phyloP scores from a whole-genome alignment of 1,140 invertebrate genomes.

The Hycleus cichorii region DNA sequence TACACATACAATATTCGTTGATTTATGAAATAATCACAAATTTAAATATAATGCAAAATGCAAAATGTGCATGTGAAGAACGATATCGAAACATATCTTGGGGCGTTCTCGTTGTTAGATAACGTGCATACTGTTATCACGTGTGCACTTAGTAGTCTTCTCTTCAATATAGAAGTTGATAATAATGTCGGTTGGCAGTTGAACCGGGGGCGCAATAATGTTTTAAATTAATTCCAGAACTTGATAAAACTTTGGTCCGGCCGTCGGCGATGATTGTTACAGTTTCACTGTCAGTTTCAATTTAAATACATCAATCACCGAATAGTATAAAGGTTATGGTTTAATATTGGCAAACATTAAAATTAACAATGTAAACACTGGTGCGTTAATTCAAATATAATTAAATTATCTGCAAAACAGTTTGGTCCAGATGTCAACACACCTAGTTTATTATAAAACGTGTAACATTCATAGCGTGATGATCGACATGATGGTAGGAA shows the following conservation, averaged over 20 bases:
- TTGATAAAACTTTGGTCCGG: constrained; percentile 6
- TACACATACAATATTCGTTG: not conserved
- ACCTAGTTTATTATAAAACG: too few species aligned
- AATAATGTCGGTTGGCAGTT: not conserved
- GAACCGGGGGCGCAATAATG: constrained; percentile 1
- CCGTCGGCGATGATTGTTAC: constrained; percentile 8
- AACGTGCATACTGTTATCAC: too few species aligned
- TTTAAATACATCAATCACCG: constrained; percentile 9
- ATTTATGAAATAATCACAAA: too few species aligned
- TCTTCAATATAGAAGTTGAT: not conserved
- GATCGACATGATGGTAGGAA: constrained; percentile 3
- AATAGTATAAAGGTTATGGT: not conserved
- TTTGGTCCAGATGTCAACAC: constrained; percentile 9
- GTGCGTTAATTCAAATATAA: constrained; percentile 7
- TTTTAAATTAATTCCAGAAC: constrained; percentile 7
- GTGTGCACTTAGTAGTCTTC: not conserved
- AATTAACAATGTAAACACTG: not conserved
- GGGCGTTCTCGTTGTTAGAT: too few species aligned
- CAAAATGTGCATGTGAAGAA: too few species aligned
- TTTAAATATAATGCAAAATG: too few species aligned
- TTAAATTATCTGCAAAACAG: constrained; percentile 15
- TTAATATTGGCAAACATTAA: not conserved
- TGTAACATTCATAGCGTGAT: not conserved
- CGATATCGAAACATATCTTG: too few species aligned
- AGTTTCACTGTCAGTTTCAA: constrained; percentile 5